These are phyloP conservation scores for Paraescarpia echinospica DNA, from an alignment of 1,140 invertebrate genomes.

Conservation along the genomic window DNA sequence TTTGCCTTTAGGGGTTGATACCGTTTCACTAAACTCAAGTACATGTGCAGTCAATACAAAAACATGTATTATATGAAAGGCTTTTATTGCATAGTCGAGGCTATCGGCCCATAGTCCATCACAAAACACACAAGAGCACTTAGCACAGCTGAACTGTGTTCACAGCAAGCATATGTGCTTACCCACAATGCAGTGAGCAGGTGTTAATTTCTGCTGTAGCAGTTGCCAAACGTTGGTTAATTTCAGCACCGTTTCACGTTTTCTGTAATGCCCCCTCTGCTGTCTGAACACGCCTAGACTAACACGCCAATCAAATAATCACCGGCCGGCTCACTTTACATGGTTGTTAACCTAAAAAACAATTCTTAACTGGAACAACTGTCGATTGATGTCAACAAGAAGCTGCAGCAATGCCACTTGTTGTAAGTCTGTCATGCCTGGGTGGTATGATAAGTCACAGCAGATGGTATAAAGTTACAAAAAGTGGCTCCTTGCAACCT, in stretches of 20 bases:
- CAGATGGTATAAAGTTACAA: not conserved
- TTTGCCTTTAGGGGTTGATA: too few species aligned
- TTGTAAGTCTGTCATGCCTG: not conserved
- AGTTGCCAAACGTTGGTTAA: not conserved
- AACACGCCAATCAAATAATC: not conserved
- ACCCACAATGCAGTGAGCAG: not conserved
- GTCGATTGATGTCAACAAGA: not conserved
- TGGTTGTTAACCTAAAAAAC: not conserved
- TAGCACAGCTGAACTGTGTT: not conserved
- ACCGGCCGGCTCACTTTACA: not conserved
- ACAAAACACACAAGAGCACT: too few species aligned
- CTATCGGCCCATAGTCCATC: not conserved
- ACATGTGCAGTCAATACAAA: not conserved
- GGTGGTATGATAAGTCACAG: too few species aligned
- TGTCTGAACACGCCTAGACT: not conserved
- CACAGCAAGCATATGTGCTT: not conserved
- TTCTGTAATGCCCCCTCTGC: not conserved
- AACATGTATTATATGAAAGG: not conserved
- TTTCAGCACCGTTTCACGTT: not conserved
- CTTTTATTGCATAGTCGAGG: conserved; percentile 5
- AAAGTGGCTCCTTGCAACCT: not conserved
- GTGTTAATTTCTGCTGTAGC: too few species aligned
- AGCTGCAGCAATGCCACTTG: not conserved
- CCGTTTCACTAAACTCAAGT: not conserved
- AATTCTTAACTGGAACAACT: not conserved